These are phyloP conservation scores for Notamacropus eugenii DNA, from an alignment of 2,797 vertebrate species.

Conservation along the genomic window DNA sequence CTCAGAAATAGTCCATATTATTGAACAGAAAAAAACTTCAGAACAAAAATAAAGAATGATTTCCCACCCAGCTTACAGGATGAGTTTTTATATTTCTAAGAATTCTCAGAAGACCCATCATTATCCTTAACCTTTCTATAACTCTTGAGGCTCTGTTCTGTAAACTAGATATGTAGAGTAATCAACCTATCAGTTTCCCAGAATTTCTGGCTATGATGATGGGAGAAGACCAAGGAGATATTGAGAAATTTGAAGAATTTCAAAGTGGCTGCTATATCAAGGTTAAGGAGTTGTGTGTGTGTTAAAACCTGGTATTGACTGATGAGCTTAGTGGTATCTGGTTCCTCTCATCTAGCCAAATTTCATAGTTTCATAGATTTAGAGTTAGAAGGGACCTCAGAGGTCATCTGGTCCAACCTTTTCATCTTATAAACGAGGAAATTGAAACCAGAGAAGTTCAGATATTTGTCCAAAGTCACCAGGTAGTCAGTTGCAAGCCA, in stretches of 20 bases:
- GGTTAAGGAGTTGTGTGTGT: neutral
- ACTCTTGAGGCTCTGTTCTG: neutral
- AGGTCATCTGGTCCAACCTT: neutral
- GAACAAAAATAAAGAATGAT: neutral
- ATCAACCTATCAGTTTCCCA: neutral
- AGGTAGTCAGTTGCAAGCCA: neutral
- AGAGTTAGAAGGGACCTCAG: neutral
- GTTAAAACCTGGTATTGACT: neutral
- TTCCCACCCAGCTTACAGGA: neutral
- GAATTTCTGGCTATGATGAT: neutral
- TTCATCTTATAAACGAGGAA: neutral
- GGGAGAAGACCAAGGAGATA: neutral
- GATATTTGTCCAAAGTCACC: neutral
- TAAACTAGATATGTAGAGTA: neutral
- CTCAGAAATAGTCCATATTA: neutral
- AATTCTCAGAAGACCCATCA: neutral
- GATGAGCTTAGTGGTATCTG: neutral
- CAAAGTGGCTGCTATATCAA: neutral
- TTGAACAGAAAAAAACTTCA: neutral
- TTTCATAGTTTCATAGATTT: neutral
- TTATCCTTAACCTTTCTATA: neutral
- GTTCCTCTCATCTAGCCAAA: neutral
- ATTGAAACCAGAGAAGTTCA: neutral
- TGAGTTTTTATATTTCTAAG: neutral
- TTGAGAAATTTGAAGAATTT: neutral